Evolutionary conservation across 2,113 vertebrate species (phyloP).

Genomic region (Malurus melanocephalus): DNA sequence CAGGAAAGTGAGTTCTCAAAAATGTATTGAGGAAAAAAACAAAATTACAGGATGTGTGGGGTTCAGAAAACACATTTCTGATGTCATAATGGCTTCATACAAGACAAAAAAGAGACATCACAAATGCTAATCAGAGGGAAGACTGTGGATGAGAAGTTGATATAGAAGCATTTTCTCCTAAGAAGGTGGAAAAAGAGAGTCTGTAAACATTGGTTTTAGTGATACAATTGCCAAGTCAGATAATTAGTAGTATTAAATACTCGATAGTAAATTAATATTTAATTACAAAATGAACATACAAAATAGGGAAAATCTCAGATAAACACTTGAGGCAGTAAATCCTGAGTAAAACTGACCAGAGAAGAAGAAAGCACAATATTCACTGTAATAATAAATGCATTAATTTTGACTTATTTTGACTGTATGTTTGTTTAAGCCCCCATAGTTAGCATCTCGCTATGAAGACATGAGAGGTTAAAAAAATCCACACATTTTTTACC

Average conservation of each 20-base stretch:
- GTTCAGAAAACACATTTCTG: not conserved
- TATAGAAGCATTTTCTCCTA: not conserved
- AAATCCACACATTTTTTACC: not conserved
- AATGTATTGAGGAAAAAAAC: not conserved
- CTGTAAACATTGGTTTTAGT: not conserved
- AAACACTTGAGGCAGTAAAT: not conserved
- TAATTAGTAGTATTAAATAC: not conserved
- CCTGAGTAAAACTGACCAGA: not conserved
- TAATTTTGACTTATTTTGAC: not conserved
- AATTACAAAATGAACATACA: not conserved
- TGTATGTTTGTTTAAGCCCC: not conserved
- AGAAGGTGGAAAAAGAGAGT: not conserved
- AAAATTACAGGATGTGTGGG: not conserved
- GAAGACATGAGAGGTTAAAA: not conserved
- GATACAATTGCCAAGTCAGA: not conserved
- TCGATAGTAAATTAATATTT: not conserved
- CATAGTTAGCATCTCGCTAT: not conserved
- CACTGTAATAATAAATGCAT: not conserved
- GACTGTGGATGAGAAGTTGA: accelerated
- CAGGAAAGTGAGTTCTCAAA: not conserved
- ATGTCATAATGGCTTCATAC: not conserved
- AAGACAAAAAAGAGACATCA: not conserved
- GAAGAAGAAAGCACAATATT: not conserved
- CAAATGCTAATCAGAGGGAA: not conserved
- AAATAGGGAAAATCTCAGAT: not conserved